Conservation (phyloP, 1,140 invertebrate species). For the Chlorops oryzae region DNA sequence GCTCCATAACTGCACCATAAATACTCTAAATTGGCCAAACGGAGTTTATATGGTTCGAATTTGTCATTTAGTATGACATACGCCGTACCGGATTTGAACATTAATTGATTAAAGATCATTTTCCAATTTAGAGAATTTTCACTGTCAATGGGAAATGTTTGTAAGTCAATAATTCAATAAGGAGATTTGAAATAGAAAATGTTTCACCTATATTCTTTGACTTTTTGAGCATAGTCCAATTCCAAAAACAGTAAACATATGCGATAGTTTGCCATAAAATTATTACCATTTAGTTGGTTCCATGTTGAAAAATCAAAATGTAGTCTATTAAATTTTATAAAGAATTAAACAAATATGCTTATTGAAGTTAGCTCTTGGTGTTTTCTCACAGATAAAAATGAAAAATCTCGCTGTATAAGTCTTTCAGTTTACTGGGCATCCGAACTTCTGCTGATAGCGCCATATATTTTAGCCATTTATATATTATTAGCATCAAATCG, state of each 20-base stretch:
- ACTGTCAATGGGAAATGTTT: slow-evolving; percentile 3
- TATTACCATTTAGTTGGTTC: slow-evolving; percentile 11
- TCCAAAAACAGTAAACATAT: slow-evolving; percentile 20
- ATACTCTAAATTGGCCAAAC: slow-evolving; percentile 16
- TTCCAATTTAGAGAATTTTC: slow-evolving; percentile 13
- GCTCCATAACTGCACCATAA: slow-evolving; percentile 4
- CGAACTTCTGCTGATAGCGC: slow-evolving; percentile 15
- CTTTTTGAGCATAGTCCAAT: slow-evolving; percentile 7
- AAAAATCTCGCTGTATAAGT: slow-evolving; percentile 17
- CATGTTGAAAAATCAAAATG: slow-evolving; percentile 14
- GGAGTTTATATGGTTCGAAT: slow-evolving; percentile 7
- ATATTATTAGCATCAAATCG: slow-evolving; percentile 15
- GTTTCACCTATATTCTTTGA: slow-evolving; percentile 6
- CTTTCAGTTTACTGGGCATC: slow-evolving; percentile 11
- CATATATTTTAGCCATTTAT: slow-evolving; percentile 19
- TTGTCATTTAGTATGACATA: slow-evolving; percentile 4
- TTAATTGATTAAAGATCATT: slow-evolving; percentile 13
- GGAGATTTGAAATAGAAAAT: no score
- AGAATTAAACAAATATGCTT: not conserved
- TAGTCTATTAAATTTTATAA: slow-evolving; percentile 1
- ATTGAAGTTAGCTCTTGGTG: not conserved
- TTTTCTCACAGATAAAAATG: slow-evolving; percentile 16
- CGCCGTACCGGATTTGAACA: slow-evolving; percentile 12
- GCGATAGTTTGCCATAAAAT: slow-evolving; percentile 14
- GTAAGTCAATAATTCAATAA: no score